Evolutionary conservation across 1,140 invertebrate genomes (phyloP).

Genomic region (Sarcophaga peregrina): DNA sequence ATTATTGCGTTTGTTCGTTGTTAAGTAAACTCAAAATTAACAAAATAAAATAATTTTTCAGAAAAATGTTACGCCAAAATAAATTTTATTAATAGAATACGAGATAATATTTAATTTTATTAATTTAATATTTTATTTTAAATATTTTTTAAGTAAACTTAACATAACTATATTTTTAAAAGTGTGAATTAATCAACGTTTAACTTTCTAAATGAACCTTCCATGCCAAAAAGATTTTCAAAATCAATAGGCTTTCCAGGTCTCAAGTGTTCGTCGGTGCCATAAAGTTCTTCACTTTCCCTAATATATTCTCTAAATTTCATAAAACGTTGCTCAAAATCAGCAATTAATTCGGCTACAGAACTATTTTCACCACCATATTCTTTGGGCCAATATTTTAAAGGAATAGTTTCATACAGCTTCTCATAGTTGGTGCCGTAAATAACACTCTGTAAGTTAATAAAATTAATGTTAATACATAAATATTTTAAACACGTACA

Average conservation of each 20-base stretch:
- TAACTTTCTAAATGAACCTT: slow-evolving; percentile 61
- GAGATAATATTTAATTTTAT: too few relatives aligned
- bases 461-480: not conserved
- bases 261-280: slow-evolving; percentile 70
- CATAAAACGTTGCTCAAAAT: slow-evolving; percentile 71
- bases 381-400: slow-evolving; percentile 69
- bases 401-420: slow-evolving; percentile 67
- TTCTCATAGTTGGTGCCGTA: slow-evolving; percentile 69
- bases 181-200: slow-evolving; percentile 46
- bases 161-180: not conserved
- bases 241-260: slow-evolving; percentile 72
- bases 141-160: too few relatives aligned
- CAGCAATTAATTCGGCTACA: slow-evolving; percentile 67
- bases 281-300: slow-evolving; percentile 68
- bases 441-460: slow-evolving; percentile 68
- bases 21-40: too few relatives aligned
- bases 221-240: slow-evolving; percentile 63
- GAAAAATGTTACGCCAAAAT: too few relatives aligned
- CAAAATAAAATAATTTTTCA: too few relatives aligned
- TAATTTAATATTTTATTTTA: not conserved
- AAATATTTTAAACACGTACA: not conserved
- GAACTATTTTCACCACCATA: slow-evolving; percentile 71
- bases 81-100: too few relatives aligned
- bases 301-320: slow-evolving; percentile 70
- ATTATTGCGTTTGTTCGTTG: too few relatives aligned